These are phyloP conservation scores for Salmo trutta DNA, from an alignment of 2,797 vertebrate species.

Conservation along the genomic window DNA sequence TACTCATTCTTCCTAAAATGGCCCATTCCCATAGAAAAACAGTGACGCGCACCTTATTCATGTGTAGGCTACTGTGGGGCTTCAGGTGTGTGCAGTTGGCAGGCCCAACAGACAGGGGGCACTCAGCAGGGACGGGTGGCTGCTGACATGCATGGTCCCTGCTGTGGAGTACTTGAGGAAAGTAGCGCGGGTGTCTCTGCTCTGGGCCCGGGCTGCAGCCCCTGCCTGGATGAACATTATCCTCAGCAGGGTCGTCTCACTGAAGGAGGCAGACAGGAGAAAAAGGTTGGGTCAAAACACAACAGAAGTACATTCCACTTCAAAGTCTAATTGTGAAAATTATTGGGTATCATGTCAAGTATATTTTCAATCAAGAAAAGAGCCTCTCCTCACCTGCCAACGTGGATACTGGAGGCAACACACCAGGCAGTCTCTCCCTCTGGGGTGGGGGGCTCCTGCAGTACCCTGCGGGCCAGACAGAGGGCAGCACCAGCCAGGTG, in stretches of 20 bases:
- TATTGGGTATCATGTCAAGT: background rate
- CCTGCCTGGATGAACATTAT: constrained; percentile 75
- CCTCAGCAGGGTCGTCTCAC: constrained; percentile 70
- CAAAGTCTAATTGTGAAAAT: background rate
- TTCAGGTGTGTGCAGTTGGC: constrained; percentile 39
- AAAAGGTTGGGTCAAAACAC: background rate
- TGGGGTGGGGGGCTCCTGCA: constrained; percentile 63
- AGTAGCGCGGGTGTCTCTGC: constrained; percentile 66
- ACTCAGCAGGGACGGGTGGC: constrained; percentile 67
- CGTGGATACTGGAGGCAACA: constrained; percentile 68
- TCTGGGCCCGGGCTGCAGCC: constrained; percentile 69
- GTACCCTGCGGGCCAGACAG: constrained; percentile 74
- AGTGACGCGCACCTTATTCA: background rate
- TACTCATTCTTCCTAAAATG: background rate
- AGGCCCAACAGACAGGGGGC: constrained; percentile 55
- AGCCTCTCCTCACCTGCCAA: constrained; percentile 61
- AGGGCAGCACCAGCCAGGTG: constrained; percentile 82
- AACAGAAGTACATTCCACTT: background rate
- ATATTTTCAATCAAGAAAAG: background rate
- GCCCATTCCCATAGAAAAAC: background rate
- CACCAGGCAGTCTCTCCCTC: constrained; percentile 73
- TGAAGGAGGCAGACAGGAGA: constrained; percentile 42
- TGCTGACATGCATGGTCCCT: constrained; percentile 77
- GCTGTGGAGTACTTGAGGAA: constrained; percentile 82
- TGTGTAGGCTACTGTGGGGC: background rate